Evolutionary conservation across 2,888 invertebrate species (phyloP).

Genomic region (Drosophila gaucha): DNA sequence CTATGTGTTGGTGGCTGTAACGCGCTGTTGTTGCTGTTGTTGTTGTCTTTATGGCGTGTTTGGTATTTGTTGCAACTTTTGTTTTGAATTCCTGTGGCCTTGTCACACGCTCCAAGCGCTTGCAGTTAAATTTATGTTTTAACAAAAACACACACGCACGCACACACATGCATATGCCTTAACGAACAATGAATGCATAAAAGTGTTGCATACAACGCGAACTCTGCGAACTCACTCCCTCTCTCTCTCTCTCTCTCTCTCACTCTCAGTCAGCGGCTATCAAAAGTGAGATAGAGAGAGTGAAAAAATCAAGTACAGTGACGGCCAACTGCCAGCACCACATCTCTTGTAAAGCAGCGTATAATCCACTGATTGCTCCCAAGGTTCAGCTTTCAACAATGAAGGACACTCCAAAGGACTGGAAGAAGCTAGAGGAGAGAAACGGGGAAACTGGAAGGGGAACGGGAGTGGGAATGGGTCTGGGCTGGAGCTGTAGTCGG

Average conservation of each 20-base stretch:
- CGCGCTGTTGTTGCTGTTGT: conserved; percentile 50
- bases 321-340: conserved; percentile 32
- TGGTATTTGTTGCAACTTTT: conserved; percentile 81
- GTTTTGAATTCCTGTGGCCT: conserved; percentile 81
- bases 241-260: conserved; percentile 1
- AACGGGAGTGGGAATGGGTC: neutral
- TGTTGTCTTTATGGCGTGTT: conserved; percentile 79
- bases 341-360: conserved; percentile 61
- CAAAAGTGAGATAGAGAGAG: neutral
- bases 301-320: conserved; percentile 7
- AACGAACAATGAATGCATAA: conserved; percentile 70
- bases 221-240: neutral
- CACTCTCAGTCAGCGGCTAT: neutral
- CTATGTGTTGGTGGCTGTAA: conserved; percentile 50
- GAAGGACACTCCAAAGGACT: conserved; percentile 51
- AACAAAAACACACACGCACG: conserved; percentile 41
- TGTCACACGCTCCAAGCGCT: conserved; percentile 78
- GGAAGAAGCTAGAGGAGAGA: neutral
- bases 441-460: neutral
- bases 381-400: conserved; percentile 78
- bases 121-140: conserved; percentile 78
- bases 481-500: conserved; percentile 12
- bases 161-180: conserved; percentile 42
- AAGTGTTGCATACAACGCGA: conserved; percentile 50
- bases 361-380: conserved; percentile 80